Evolutionary conservation across 1,140 invertebrate species (phyloP), one percentile per base, ranked within the genome.

Genomic region (Aphelinus certus): DNA sequence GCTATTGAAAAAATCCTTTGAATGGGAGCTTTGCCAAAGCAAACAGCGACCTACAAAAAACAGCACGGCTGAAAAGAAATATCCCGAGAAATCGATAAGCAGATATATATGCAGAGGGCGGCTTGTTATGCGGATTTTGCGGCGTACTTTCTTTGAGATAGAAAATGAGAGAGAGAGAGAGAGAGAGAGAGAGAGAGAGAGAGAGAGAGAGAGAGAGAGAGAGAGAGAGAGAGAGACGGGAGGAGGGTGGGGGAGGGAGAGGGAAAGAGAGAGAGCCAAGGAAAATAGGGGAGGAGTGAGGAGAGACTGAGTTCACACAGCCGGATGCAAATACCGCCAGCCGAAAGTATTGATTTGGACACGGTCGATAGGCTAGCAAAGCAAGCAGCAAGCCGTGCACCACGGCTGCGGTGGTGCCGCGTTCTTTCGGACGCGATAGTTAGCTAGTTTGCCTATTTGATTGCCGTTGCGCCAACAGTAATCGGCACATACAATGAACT

Each of bases 401-500:
- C 26, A 26, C 26, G 26, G 26, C 26, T 26, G 26, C 26, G 26
- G 26, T 26, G 26, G 26, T 26, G 58, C 48, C 47, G 42, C 42
- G 26, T 72, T 63, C 45, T 46, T 73, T 71, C 65, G 57, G 51
- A 73, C 47, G 65, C 61, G 62, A 79, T 63, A 66, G 57, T 62
- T 76, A 3, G 48, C 58, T 48, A 71, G 71, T 75, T 78, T 75
- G 60, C 55, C 72, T 56, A 67, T 55, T 66, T 77, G 75, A 79
- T 81, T 82, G 71, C 73, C 73, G 58, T 72, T 79, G 66, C 65
- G 73, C 51, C 67, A 60, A 57, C 66, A 73, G 66, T 79, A 81
- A 79, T 82, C 76, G 70, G 62, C 10, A 53, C 77, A 73, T 78
- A 80, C 74, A 79, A 80, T 80, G 78, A 82, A 81, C 76, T 80